A percentile compares a stretch with the other conserved stretches of the same genome.
Evolutionary conservation across 2,113 vertebrate species (phyloP).

Genomic region (Proteles cristata): DNA sequence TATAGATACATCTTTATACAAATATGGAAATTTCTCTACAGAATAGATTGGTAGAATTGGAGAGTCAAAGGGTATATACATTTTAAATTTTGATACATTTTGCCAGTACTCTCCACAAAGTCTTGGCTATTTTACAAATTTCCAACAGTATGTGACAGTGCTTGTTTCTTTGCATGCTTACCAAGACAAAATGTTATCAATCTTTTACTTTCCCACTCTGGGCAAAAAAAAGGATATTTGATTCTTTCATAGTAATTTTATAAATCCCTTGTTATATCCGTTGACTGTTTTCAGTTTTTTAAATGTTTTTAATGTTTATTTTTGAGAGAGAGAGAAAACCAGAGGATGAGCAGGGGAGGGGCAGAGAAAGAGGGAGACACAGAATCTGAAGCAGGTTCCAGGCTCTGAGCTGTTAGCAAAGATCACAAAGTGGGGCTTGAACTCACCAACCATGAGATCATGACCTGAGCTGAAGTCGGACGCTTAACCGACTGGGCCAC

Average conservation of each 20-base stretch:
- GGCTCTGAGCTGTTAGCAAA: too few species aligned
- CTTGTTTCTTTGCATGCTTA: not conserved
- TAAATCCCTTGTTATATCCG: not conserved
- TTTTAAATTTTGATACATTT: constrained; percentile 10
- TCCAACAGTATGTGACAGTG: not conserved
- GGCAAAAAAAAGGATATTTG: not conserved
- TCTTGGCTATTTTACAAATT: not conserved
- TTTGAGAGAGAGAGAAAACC: too few species aligned
- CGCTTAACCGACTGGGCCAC: too few species aligned
- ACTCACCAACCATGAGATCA: too few species aligned
- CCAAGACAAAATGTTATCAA: not conserved
- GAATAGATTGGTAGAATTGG: not conserved
- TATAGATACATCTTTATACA: not conserved
- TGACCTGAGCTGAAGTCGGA: too few species aligned
- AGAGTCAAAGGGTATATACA: not conserved
- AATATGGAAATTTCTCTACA: not conserved
- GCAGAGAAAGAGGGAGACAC: too few species aligned
- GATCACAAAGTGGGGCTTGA: too few species aligned
- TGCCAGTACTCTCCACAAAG: not conserved
- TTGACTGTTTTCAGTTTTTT: not conserved
- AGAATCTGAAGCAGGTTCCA: too few species aligned
- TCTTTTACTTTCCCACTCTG: not conserved
- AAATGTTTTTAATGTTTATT: too few species aligned
- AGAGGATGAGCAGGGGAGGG: too few species aligned
- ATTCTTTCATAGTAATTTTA: not conserved